A percentile compares a stretch with the other conserved stretches of the same genome.
Conservation (phyloP, 1,140 invertebrate genomes). For the Dinothrombium tinctorium region DNA sequence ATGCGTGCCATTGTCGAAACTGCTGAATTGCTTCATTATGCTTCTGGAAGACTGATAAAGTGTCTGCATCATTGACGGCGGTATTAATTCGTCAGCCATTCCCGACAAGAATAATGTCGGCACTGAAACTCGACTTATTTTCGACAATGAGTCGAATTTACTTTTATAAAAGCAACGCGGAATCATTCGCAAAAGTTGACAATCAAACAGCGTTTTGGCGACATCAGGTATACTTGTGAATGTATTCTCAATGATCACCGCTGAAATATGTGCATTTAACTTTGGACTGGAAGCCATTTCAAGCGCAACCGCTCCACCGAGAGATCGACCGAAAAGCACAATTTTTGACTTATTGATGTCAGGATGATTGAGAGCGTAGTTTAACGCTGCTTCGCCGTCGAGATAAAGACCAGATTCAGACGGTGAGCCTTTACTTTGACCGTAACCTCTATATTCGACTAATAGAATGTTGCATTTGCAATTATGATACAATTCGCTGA, state of each 20-base stretch:
- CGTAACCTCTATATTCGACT: slow-evolving; percentile 82
- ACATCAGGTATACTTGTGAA: slow-evolving; percentile 85
- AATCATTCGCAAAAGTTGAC: slow-evolving; percentile 18
- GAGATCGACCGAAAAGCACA: slow-evolving; percentile 58
- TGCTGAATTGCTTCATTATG: slow-evolving; percentile 37
- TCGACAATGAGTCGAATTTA: slow-evolving; percentile 15
- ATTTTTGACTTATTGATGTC: slow-evolving; percentile 65
- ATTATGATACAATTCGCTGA: slow-evolving; percentile 47
- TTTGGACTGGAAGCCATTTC: slow-evolving; percentile 47
- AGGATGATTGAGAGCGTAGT: slow-evolving; percentile 48
- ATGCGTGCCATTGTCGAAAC: slow-evolving; percentile 48
- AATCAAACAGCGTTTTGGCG: slow-evolving; percentile 28
- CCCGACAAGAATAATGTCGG: slow-evolving; percentile 24
- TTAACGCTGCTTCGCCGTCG: slow-evolving; percentile 62
- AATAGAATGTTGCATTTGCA: slow-evolving; percentile 61
- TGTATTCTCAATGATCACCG: slow-evolving; percentile 73
- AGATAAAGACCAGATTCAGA: slow-evolving; percentile 53
- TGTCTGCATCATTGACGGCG: slow-evolving; percentile 55
- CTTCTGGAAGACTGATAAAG: slow-evolving; percentile 25
- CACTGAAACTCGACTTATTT: slow-evolving; percentile 15
- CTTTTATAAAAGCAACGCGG: slow-evolving; percentile 17
- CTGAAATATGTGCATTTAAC: slow-evolving; percentile 36
- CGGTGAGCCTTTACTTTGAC: slow-evolving; percentile 63
- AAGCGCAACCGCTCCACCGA: slow-evolving; percentile 58
- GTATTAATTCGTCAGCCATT: slow-evolving; percentile 54